These are phyloP conservation scores for Leuciscus waleckii DNA, from an alignment of 2,797 vertebrate species.

Conservation along the genomic window DNA sequence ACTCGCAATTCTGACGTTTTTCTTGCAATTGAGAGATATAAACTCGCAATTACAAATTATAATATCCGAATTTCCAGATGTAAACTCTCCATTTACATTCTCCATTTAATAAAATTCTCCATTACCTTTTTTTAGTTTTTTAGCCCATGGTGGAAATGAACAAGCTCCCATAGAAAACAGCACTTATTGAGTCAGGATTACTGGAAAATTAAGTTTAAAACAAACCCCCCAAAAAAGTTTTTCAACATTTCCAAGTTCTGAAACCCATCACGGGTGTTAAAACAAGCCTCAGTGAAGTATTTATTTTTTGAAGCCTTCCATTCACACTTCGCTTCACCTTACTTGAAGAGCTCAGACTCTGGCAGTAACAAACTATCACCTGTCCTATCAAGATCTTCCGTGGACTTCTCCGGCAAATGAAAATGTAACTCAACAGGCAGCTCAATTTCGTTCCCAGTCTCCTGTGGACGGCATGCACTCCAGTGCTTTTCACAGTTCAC, in stretches of 20 bases:
- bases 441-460: slow-evolving; percentile 56
- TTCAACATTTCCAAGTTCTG: background rate
- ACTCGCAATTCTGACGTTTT: background rate
- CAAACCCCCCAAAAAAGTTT: background rate
- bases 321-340: slow-evolving; percentile 22
- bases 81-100: background rate
- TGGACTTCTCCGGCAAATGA: slow-evolving; percentile 52
- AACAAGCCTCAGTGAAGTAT: slow-evolving; percentile 22
- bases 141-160: background rate
- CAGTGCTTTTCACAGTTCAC: slow-evolving; percentile 50
- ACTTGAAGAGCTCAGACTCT: slow-evolving; percentile 11
- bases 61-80: background rate
- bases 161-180: background rate
- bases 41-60: background rate
- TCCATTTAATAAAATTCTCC: background rate
- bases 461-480: slow-evolving; percentile 32
- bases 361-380: slow-evolving; percentile 49
- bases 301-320: slow-evolving; percentile 19
- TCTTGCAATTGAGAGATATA: background rate
- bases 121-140: background rate
- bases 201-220: background rate
- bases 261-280: background rate
- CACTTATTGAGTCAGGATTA: background rate
- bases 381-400: slow-evolving; percentile 50
- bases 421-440: slow-evolving; percentile 56